Conservation (phyloP, 2,888 invertebrate species). For the Caenorhabditis doughertyi region DNA sequence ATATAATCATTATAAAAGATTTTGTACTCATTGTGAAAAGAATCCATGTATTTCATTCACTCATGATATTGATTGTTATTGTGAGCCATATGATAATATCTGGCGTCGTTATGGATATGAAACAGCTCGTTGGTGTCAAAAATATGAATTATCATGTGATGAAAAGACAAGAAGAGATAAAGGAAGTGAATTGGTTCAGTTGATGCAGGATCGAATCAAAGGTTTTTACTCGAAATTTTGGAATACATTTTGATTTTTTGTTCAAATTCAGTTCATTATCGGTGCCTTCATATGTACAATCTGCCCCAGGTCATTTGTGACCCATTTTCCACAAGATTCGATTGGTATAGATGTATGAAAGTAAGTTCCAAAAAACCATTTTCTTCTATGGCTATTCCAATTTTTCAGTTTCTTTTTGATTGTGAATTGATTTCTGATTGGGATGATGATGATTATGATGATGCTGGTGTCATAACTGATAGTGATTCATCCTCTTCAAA, state of each 20-base stretch:
- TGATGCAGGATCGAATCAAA: conserved; percentile 71
- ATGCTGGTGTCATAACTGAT: conserved; percentile 56
- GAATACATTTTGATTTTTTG: not conserved
- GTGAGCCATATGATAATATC: conserved; percentile 69
- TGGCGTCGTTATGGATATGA: conserved; percentile 65
- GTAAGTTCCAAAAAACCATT: too few relatives aligned
- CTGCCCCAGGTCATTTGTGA: conserved; percentile 73
- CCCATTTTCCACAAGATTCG: conserved; percentile 73
- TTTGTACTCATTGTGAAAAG: conserved; percentile 64
- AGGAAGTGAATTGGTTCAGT: conserved; percentile 66
- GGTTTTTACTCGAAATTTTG: conserved; percentile 4
- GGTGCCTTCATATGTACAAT: conserved; percentile 73
- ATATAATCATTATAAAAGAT: conserved; percentile 67
- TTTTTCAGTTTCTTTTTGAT: conserved; percentile 73
- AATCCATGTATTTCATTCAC: conserved; percentile 57
- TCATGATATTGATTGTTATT: conserved; percentile 69
- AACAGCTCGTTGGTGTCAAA: conserved; percentile 78
- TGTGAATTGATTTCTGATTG: conserved; percentile 77
- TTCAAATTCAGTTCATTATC: conserved; percentile 67
- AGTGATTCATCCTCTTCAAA: not conserved
- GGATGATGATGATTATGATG: conserved; percentile 69
- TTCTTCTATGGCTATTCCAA: not conserved
- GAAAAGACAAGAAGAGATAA: conserved; percentile 71
- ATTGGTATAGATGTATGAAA: conserved; percentile 75
- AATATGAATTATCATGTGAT: conserved; percentile 75